A percentile compares a stretch with the other conserved stretches of the same genome.
phyloP scores from a whole-genome alignment of 2,888 invertebrate species.

The Gerris lacustris region DNA sequence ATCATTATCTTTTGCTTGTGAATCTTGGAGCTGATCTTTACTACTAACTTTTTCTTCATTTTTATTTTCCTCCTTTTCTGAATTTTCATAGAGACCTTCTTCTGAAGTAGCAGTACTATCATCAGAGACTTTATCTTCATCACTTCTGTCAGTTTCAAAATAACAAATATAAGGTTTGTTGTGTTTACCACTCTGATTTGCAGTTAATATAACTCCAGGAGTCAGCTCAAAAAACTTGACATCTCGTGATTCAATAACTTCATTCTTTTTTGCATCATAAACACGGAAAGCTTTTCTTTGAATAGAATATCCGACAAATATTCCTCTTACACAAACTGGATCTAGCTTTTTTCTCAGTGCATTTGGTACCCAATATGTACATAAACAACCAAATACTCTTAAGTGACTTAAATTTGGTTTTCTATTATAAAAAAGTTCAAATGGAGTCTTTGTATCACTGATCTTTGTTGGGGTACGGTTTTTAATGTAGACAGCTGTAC shows the following conservation, averaged over 20 bases:
- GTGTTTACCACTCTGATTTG: too few relatives aligned
- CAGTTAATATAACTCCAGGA: neutral
- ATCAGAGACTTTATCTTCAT: too few relatives aligned
- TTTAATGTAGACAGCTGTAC: neutral
- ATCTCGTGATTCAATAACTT: neutral
- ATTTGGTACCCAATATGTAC: neutral
- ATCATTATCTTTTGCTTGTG: too few relatives aligned
- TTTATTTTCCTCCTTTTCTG: too few relatives aligned
- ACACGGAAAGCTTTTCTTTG: neutral
- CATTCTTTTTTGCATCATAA: neutral
- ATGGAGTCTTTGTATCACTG: neutral
- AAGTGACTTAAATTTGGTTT: neutral
- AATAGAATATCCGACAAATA: neutral
- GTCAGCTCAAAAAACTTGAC: neutral
- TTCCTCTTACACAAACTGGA: neutral
- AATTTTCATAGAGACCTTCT: too few relatives aligned
- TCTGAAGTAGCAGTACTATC: too few relatives aligned
- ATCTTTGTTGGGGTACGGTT: neutral
- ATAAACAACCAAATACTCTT: neutral
- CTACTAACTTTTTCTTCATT: too few relatives aligned
- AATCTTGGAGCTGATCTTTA: too few relatives aligned
- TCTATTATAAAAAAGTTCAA: neutral
- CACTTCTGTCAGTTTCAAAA: too few relatives aligned
- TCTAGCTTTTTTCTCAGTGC: neutral
- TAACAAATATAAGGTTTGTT: too few relatives aligned